Evolutionary conservation across 2,797 vertebrate genomes (phyloP).

Genomic region (Tokudaia tokunoshimensis): DNA sequence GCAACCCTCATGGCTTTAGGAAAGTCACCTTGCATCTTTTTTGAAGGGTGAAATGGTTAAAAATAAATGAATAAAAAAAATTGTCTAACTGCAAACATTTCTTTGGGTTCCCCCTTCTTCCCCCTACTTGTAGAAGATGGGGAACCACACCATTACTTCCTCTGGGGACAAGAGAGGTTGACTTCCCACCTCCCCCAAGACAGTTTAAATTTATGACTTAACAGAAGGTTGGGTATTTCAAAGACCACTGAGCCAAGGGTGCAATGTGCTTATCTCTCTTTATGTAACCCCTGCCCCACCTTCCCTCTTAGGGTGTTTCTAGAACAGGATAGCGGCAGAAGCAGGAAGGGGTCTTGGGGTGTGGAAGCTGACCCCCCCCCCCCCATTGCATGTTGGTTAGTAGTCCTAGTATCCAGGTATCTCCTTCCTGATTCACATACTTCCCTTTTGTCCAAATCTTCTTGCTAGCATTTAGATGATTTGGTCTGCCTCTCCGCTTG

Average conservation of each 20-base stretch:
- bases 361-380: neutral
- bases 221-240: slow-evolving; percentile 70
- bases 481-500: too few relatives aligned
- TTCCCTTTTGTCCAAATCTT: neutral
- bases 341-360: neutral
- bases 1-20: neutral
- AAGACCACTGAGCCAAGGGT: slow-evolving; percentile 44
- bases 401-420: neutral
- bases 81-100: neutral
- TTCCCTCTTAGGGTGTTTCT: neutral
- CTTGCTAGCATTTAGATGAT: neutral
- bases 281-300: neutral
- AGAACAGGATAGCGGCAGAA: neutral
- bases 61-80: neutral
- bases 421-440: neutral
- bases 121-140: slow-evolving; percentile 9
- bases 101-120: neutral
- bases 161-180: neutral
- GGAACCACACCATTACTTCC: neutral
- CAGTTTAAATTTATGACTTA: slow-evolving; percentile 76
- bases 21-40: slow-evolving; percentile 26
- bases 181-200: neutral
- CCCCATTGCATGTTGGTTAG: neutral
- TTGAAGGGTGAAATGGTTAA: neutral
- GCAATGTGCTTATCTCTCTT: slow-evolving; percentile 72